Evolutionary conservation across 2,113 vertebrate species (phyloP), one percentile per base, ranked within the genome.

Genomic region (Campylorhamphus procurvoides): DNA sequence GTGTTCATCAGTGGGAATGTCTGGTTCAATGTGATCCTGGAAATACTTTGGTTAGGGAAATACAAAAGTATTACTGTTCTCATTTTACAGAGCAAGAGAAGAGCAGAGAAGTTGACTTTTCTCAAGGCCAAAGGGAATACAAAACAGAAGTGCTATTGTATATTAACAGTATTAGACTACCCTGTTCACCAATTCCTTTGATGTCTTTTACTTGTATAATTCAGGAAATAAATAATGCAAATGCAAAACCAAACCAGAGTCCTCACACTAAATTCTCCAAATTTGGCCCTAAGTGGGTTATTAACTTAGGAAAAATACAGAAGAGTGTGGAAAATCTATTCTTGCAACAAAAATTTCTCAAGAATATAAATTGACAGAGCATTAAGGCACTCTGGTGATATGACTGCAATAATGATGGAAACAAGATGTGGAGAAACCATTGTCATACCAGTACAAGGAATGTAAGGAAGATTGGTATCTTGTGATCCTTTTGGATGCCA

Each of bases 371-470:
- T 18, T 90, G 79, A 71, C 71, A 86, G 29, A 71, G 19, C 55
- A 24, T 73, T 86, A 94, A 78, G 67, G 71, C 29, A 50, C 35
- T 85, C 50, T 78, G 67, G 39, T 83, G 73, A 87, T 93, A 77
- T 12, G 53, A 92, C 46, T 73, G 49, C 52, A 89, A 66, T 35
- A 92, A 71, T n/a, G 80, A 95, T 84, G 75, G 75, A 93, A 96
- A 95, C 66, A 93, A 31, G 59, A 80, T 79, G 94, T 35, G 58
- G 44, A 89, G n/a, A 91, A 44, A 60, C 50, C 63, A 58, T 3
- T 87, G 90, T 81, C 66, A 72, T 49, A 78, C 71, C 89, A 81
- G 18, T 3, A 5, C 18, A 53, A 95, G 74, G 77, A 92, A 93
- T 69, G 87, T 25, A 85, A 90, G 81, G 67, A 63, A 71, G 59